Base-by-base conservation (phyloP, 2,888 invertebrate species). In the Aradus depressus region DNA sequence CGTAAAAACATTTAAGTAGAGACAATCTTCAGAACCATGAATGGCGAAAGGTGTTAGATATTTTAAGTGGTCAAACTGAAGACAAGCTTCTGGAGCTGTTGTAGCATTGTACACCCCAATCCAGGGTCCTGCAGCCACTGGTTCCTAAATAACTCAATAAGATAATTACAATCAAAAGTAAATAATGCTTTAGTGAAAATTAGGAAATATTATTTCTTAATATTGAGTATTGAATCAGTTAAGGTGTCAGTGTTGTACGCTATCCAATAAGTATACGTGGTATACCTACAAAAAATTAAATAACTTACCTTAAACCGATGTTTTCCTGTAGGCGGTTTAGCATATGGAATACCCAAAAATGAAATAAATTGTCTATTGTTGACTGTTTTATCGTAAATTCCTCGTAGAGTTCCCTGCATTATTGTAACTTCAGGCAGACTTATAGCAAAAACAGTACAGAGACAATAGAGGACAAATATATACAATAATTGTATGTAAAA, bases 51-150 rank as follows among this genome's bases (percentile, higher is more conserved):
- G 62, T 2, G 50, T 54, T 16, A 51, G 22, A 39, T 52, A 55
- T 1, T 57, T 55, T 61, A 75, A 67, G 3, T 75, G 71, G 21
- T 71, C 70, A 63, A 75, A 77, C 62, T 84, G 84, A 4, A 82
- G 68, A 62, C 85, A 85, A 1, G 64, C 65, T 0, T 75, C 68
- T 0, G 78, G 70, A 1, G 71, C 66, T 16, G 67, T 67, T 1
- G 79, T 78, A 1, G 84, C 87, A 62, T 81, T 76, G 75, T 79
- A 79, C 0, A 75, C 71, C 0, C 80, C 81, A 0, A 66, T 49
- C 81, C 81, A 82, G 54, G 75, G 72, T 62, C 76, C 74, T 59
- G 72, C 57, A 25, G 72, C 72, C 58, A 73, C 70, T 0, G 79
- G 75, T 59, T 75, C 72, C 76, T 76, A 59, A 18, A 42, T 51